Conservation (phyloP, 2,797 vertebrate species). For the Betta splendens region DNA sequence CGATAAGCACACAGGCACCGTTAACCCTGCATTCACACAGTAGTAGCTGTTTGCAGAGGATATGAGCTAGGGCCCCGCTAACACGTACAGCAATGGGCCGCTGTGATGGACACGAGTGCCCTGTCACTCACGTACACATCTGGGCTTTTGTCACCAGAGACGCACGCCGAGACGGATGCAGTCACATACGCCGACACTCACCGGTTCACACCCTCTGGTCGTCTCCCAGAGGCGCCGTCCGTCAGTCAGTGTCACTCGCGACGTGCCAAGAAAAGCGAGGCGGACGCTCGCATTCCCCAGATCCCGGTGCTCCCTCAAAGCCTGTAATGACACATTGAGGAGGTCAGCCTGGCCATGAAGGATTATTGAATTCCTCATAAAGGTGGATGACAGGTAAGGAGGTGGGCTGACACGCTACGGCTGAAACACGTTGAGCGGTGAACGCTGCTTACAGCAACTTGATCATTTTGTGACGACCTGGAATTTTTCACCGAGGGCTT, state of each 20-base stretch:
- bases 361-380: slow-evolving; percentile 30
- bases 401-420: slow-evolving; percentile 27
- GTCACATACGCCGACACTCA: slow-evolving; percentile 43
- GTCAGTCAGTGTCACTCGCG: slow-evolving; percentile 63
- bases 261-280: slow-evolving; percentile 51
- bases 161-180: slow-evolving; percentile 50
- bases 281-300: slow-evolving; percentile 43
- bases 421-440: slow-evolving; percentile 10
- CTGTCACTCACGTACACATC: slow-evolving; percentile 60
- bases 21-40: neutral
- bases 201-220: slow-evolving; percentile 51
- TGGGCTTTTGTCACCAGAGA: slow-evolving; percentile 56
- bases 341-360: slow-evolving; percentile 19
- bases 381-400: slow-evolving; percentile 23
- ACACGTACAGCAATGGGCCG: slow-evolving; percentile 17
- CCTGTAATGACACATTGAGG: slow-evolving; percentile 40
- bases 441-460: neutral
- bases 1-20: neutral
- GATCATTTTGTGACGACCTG: neutral
- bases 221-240: slow-evolving; percentile 57
- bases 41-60: no score
- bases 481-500: slow-evolving; percentile 1
- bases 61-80: slow-evolving; percentile 1
- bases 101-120: slow-evolving; percentile 54
- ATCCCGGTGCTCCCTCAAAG: slow-evolving; percentile 31